phyloP scores from a whole-genome alignment of 2,113 vertebrate genomes.

The Echinops telfairi region DNA sequence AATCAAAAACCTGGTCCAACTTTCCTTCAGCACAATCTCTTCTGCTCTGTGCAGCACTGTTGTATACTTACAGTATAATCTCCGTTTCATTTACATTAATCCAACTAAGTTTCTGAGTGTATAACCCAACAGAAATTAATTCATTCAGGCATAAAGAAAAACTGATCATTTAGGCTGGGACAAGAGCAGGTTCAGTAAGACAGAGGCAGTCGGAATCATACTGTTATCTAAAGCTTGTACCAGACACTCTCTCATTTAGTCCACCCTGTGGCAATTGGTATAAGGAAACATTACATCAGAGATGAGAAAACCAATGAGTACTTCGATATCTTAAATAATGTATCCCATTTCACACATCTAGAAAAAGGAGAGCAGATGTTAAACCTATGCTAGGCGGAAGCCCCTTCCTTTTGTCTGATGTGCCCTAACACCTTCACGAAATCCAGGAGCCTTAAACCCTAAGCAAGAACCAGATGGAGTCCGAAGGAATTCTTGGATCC shows the following conservation, averaged over 20 bases:
- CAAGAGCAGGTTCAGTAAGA: neutral
- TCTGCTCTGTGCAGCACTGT: neutral
- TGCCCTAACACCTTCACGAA: neutral
- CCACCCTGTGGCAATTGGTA: neutral
- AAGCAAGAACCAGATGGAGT: neutral
- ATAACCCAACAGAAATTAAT: neutral
- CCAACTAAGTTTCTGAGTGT: neutral
- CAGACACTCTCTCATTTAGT: neutral
- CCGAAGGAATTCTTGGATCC: neutral
- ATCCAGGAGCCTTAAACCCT: neutral
- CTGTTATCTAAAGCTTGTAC: neutral
- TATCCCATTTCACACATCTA: neutral
- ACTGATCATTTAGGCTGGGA: neutral
- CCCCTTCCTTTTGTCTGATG: neutral
- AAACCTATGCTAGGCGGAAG: neutral
- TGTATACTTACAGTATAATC: neutral
- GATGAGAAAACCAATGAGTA: neutral
- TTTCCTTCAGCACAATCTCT: neutral
- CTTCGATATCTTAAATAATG: neutral
- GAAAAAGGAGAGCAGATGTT: neutral
- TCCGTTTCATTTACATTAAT: neutral
- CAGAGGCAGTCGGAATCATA: neutral
- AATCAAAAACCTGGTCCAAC: neutral
- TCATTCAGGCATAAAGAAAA: neutral
- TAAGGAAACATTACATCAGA: neutral